These are phyloP conservation scores for Poeciliopsis occidentalis DNA, from an alignment of 2,113 vertebrate genomes.

Conservation along the genomic window DNA sequence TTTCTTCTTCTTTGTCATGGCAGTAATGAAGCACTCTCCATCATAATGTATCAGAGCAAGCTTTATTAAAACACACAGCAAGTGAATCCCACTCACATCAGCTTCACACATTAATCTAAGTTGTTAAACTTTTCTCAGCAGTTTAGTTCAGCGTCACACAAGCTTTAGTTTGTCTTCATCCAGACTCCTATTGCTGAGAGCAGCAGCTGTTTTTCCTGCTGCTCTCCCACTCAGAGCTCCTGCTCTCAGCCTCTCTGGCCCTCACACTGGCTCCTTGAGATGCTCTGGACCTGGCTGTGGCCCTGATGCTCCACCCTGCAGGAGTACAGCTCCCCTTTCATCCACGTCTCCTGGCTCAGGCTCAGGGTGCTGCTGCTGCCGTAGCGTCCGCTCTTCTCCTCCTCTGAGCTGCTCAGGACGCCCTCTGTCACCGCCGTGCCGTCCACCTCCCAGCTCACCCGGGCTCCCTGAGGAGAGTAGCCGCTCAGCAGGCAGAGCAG, in stretches of 20 bases:
- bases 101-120: neutral
- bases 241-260: conserved; percentile 22
- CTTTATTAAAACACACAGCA: neutral
- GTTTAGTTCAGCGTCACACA: neutral
- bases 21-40: neutral
- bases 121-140: conserved; percentile 29
- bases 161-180: conserved; percentile 5
- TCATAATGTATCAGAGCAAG: neutral
- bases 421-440: conserved; percentile 38
- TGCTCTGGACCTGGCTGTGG: conserved; percentile 5
- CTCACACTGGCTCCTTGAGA: conserved; percentile 50
- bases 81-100: neutral
- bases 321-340: conserved; percentile 30
- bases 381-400: conserved; percentile 46
- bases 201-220: conserved; percentile 1
- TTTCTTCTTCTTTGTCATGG: neutral
- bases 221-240: conserved; percentile 14
- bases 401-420: conserved; percentile 51
- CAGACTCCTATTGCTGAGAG: conserved; percentile 8
- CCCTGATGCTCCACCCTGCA: conserved; percentile 52
- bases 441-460: conserved; percentile 49
- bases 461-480: conserved; percentile 51
- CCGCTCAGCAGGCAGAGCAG: conserved; percentile 36
- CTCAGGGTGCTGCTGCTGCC: conserved; percentile 54
- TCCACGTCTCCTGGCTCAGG: conserved; percentile 45